Percentiles rank a stretch among this genome's conserved stretches.
Conservation (phyloP, 2,113 vertebrate species). For the Gobius niger region DNA sequence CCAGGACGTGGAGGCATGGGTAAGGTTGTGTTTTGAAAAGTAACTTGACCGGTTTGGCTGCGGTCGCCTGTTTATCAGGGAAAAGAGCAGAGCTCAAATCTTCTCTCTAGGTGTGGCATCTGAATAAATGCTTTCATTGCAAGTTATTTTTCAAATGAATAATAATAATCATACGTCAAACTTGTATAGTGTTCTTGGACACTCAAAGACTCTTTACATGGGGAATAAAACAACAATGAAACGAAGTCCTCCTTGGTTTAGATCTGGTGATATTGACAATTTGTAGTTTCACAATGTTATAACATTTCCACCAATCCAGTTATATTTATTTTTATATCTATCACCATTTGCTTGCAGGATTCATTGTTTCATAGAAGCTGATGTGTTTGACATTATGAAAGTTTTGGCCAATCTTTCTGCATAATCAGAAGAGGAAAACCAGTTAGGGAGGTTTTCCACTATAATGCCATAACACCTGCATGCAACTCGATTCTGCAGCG, state of each 20-base stretch:
- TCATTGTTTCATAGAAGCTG: not conserved
- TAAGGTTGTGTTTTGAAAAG: constrained; percentile 61
- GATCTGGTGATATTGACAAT: not conserved
- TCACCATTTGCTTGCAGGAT: too few relatives aligned
- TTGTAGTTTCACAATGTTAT: not conserved
- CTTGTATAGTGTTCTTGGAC: too few relatives aligned
- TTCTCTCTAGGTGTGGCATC: constrained; percentile 71
- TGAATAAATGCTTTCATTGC: constrained; percentile 23
- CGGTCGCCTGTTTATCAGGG: constrained; percentile 27
- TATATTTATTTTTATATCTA: not conserved
- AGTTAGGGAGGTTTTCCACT: constrained; percentile 35
- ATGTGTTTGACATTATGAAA: not conserved
- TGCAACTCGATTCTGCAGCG: constrained; percentile 28
- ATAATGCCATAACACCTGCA: not conserved
- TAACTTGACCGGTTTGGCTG: constrained; percentile 46
- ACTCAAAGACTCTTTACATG: too few relatives aligned
- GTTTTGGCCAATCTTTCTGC: not conserved
- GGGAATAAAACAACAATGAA: too few relatives aligned
- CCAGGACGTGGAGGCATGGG: constrained; percentile 86
- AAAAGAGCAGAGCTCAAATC: not conserved
- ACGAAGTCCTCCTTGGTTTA: not conserved
- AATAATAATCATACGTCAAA: too few relatives aligned
- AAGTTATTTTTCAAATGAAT: not conserved
- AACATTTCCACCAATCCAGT: not conserved
- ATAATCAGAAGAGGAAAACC: constrained; percentile 24